These are phyloP conservation scores for Ophion ventricosus DNA, from an alignment of 2,888 invertebrate genomes.

Conservation along the genomic window DNA sequence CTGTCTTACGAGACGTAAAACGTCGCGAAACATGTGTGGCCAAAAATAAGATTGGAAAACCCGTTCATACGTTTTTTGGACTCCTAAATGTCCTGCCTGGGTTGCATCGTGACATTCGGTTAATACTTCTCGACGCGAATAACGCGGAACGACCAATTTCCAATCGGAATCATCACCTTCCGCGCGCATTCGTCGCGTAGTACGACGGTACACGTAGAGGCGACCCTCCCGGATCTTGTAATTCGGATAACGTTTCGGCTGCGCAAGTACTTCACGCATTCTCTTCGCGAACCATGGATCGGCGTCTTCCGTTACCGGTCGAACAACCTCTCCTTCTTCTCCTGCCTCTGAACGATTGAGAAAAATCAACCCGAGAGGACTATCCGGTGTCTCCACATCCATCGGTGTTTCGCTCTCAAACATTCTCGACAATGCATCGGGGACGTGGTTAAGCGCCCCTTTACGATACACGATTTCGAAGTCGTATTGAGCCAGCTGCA, in stretches of 20 bases:
- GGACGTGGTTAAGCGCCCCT: conserved; percentile 66
- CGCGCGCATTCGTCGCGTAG: background rate
- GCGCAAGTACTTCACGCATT: background rate
- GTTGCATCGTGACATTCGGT: conserved; percentile 51
- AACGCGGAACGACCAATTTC: conserved; percentile 66
- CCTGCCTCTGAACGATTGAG: background rate
- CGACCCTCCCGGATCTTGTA: background rate
- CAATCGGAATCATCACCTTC: conserved; percentile 45
- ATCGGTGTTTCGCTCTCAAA: conserved; percentile 1
- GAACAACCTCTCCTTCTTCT: too few species aligned
- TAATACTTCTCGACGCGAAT: conserved; percentile 27
- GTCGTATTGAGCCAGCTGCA: conserved; percentile 34
- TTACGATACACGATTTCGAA: conserved; percentile 24
- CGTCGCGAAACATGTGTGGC: background rate
- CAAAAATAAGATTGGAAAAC: background rate
- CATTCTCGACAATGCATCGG: conserved; percentile 45
- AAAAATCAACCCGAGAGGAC: background rate
- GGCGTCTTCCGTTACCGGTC: too few species aligned
- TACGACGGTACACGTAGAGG: background rate
- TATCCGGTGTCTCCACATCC: background rate
- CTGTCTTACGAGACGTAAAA: too few species aligned
- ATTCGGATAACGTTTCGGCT: background rate
- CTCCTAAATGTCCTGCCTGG: conserved; percentile 68
- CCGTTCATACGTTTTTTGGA: conserved; percentile 52
- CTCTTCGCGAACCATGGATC: background rate